A percentile compares a stretch with the other conserved stretches of the same genome.
These are phyloP conservation scores for Monarcha castaneiventris DNA, from an alignment of 2,113 vertebrate species.

Conservation along the genomic window DNA sequence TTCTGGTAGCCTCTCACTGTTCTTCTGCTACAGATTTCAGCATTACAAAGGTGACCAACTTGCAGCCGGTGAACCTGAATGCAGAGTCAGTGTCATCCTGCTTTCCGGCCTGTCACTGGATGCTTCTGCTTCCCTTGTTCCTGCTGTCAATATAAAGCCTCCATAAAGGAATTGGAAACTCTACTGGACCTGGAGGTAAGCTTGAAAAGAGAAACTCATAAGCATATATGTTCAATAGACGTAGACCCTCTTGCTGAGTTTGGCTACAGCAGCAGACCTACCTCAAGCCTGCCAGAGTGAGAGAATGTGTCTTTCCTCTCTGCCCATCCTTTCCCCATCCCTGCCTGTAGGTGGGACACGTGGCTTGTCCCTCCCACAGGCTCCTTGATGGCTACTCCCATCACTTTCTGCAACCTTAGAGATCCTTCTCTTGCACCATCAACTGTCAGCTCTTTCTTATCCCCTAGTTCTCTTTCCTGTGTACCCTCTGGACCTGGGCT, in stretches of 20 bases:
- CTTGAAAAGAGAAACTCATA: not conserved
- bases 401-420: not conserved
- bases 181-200: conserved; percentile 43
- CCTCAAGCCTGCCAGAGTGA: not conserved
- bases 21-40: conserved; percentile 54
- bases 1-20: not conserved
- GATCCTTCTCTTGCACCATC: not conserved
- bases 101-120: conserved; percentile 1
- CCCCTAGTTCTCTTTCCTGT: not conserved
- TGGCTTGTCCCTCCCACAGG: not conserved
- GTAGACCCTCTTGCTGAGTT: not conserved
- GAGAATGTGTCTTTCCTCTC: fast-evolving
- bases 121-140: conserved; percentile 25
- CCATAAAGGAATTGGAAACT: not conserved
- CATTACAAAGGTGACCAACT: conserved; percentile 33
- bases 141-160: conserved; percentile 23
- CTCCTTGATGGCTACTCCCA: not conserved
- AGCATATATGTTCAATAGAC: fast-evolving
- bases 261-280: not conserved
- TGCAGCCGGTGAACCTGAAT: conserved; percentile 59
- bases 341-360: not conserved
- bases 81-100: not conserved
- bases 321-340: not conserved
- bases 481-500: not conserved
- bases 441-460: not conserved